These are phyloP conservation scores for Streblospio benedicti DNA, from an alignment of 1,140 invertebrate genomes.

Conservation along the genomic window DNA sequence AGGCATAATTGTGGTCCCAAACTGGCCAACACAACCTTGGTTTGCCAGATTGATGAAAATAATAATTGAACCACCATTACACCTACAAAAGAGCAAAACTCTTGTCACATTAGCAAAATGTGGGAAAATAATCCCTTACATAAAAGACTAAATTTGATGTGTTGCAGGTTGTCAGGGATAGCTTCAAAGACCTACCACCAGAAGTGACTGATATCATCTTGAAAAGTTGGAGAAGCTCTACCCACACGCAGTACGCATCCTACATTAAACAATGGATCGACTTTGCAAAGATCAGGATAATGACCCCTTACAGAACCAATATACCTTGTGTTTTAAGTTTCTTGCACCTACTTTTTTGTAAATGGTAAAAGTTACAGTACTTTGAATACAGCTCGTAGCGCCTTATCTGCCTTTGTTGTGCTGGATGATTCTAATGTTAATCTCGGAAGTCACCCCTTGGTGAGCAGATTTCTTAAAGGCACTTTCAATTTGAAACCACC, in stretches of 20 bases:
- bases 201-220: background rate
- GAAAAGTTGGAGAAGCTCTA: background rate
- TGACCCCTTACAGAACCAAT: background rate
- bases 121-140: background rate
- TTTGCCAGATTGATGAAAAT: background rate
- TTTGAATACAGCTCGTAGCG: slow-evolving; percentile 4
- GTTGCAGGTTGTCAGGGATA: too few relatives aligned
- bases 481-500: too few relatives aligned
- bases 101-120: background rate
- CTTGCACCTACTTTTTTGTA: background rate
- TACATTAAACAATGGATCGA: background rate
- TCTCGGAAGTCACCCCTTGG: too few relatives aligned
- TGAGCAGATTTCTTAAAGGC: too few relatives aligned
- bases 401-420: background rate
- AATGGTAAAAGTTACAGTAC: background rate
- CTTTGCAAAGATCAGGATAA: background rate
- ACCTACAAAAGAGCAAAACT: background rate
- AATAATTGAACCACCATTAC: background rate
- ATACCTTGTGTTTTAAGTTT: slow-evolving; percentile 1
- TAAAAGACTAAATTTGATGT: background rate
- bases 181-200: too few relatives aligned
- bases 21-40: slow-evolving; percentile 16
- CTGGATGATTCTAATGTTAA: background rate
- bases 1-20: slow-evolving; percentile 10
- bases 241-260: background rate